These are phyloP conservation scores for Nylanderia fulva DNA, from an alignment of 1,140 invertebrate species.

Conservation along the genomic window DNA sequence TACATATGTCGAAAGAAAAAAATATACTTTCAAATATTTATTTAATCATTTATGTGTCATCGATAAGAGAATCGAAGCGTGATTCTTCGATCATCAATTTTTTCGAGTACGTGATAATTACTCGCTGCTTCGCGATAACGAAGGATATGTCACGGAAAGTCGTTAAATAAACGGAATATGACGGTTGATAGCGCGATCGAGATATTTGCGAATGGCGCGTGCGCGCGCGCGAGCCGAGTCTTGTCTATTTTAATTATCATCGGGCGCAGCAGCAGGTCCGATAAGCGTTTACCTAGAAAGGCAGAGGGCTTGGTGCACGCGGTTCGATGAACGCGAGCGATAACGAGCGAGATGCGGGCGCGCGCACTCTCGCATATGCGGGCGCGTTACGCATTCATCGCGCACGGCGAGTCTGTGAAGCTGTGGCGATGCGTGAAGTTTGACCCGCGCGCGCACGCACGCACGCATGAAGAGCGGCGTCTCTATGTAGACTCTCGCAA, in stretches of 20 bases:
- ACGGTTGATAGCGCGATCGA: slow-evolving; percentile 36
- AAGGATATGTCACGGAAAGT: not conserved
- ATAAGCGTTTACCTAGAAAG: slow-evolving; percentile 53
- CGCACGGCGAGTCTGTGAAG: slow-evolving; percentile 35
- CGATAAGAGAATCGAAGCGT: not conserved
- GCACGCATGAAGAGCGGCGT: slow-evolving; percentile 17
- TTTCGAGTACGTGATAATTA: not conserved
- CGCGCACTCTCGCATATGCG: slow-evolving; percentile 56
- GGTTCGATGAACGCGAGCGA: slow-evolving; percentile 61
- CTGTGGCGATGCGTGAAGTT: slow-evolving; percentile 65
- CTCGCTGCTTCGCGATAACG: not conserved
- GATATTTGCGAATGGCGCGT: slow-evolving; percentile 32
- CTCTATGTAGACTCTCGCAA: not conserved
- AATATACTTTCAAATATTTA: no score
- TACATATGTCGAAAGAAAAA: no score
- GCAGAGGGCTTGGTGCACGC: slow-evolving; percentile 23
- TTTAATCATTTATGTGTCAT: not conserved
- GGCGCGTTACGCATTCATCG: slow-evolving; percentile 54
- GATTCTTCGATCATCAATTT: not conserved
- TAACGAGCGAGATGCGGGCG: slow-evolving; percentile 65
- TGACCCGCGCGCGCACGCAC: slow-evolving; percentile 52
- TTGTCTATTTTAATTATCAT: slow-evolving; percentile 59
- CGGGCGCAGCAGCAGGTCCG: slow-evolving; percentile 29
- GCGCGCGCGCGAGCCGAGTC: slow-evolving; percentile 23
- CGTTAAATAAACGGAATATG: slow-evolving; percentile 32